Evolutionary conservation across 2,888 invertebrate genomes (phyloP).

Genomic region (Dinocampus coccinellae): DNA sequence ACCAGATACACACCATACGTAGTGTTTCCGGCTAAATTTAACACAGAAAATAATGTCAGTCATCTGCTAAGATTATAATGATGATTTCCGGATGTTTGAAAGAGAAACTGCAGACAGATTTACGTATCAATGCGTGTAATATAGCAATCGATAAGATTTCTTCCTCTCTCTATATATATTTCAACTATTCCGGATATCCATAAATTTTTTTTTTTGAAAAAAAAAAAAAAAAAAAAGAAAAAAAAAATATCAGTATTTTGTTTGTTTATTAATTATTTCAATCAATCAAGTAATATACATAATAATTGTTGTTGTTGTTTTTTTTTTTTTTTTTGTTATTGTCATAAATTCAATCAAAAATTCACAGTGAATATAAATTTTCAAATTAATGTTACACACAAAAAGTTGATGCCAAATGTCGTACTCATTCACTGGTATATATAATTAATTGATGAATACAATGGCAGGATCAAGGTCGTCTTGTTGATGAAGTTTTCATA

Average conservation of each 20-base stretch:
- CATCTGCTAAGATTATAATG: conserved; percentile 25
- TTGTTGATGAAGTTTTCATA: conserved; percentile 3
- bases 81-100: conserved; percentile 17
- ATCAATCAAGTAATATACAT: too few species aligned
- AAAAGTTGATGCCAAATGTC: neutral
- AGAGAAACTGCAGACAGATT: neutral
- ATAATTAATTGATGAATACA: conserved; percentile 7
- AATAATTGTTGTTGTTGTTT: too few species aligned
- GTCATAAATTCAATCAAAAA: neutral
- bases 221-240: too few species aligned
- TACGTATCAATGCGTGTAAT: conserved; percentile 9
- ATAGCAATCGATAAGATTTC: neutral
- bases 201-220: too few species aligned
- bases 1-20: conserved; percentile 16
- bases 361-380: conserved; percentile 1
- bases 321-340: too few species aligned
- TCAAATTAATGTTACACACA: neutral
- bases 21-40: conserved; percentile 45
- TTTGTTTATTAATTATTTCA: too few species aligned
- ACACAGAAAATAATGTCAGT: conserved; percentile 44
- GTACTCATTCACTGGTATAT: neutral
- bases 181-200: conserved; percentile 6
- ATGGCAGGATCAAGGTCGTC: conserved; percentile 22
- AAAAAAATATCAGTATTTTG: too few species aligned
- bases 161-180: too few species aligned